Evolutionary conservation across 2,797 vertebrate species (phyloP), one percentile per base, ranked within the genome.

Genomic region (Xyrichtys novacula): DNA sequence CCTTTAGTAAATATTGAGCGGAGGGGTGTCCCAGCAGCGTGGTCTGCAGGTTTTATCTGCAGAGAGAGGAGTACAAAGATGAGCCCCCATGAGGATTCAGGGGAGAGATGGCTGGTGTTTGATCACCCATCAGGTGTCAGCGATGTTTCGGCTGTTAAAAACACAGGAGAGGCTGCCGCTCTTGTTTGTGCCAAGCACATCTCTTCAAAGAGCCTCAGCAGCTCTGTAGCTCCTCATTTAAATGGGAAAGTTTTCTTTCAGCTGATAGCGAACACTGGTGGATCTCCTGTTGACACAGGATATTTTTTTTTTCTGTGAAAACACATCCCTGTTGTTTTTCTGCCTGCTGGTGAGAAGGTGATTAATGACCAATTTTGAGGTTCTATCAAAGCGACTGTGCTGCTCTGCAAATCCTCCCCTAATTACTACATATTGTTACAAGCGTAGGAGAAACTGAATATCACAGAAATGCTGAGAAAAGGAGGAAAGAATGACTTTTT

Each of bases 101-200:
- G 75, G 75, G 76, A 89, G 85, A 91, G 86, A 89, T 89, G 90
- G 89, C 82, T 85, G 44, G 82, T 77, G 91, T 94, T 94, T 95
- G 94, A 94, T 95, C 94, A 94, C 83, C 91, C 91, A 93, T 95
- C 93, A 94, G 89, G 91, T 94, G 93, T 94, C 94, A 94, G 85
- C 88, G 48, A 87, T 88, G 87, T 92, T 93, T 91, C 89, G 76
- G 89, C 89, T 89, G 90, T 85, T 91, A 88, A 86, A 91, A 92
- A 92, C 90, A 91, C 90, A 93, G 92, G 89, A 92, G 89, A 91
- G 90, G 92, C 91, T 91, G 89, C 90, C 61, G 90, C 89, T 92
- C 91, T 90, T 92, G 91, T 94, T 94, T 91, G 89, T 91, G 90
- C 90, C 86, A 80, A 88, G 86, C 88, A 69, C 87, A 81, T 88